Evolutionary conservation across 2,888 invertebrate species (phyloP).

Genomic region (Eupithecia pulchellata): DNA sequence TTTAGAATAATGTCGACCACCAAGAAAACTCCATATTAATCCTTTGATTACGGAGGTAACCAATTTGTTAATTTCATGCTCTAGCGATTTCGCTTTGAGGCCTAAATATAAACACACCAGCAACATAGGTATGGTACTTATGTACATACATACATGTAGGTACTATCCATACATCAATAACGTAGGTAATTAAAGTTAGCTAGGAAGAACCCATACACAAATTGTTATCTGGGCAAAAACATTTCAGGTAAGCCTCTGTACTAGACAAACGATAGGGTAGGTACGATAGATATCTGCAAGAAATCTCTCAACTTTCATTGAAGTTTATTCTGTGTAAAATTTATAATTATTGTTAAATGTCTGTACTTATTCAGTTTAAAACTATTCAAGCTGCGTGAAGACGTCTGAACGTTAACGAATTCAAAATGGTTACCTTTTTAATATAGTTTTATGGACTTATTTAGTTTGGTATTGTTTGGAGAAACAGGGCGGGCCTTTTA

Average conservation of each 20-base stretch:
- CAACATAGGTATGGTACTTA: neutral
- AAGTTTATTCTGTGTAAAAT: neutral
- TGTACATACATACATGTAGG: too few species aligned
- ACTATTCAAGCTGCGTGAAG: neutral
- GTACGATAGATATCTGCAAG: neutral
- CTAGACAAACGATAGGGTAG: neutral
- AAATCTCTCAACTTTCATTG: neutral
- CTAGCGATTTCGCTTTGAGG: constrained; percentile 34
- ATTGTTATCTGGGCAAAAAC: neutral
- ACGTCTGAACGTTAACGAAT: neutral
- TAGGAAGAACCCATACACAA: neutral
- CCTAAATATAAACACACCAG: neutral
- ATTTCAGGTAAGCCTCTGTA: neutral
- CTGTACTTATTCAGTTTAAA: neutral
- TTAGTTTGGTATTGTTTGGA: constrained; percentile 35
- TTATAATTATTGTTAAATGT: neutral
- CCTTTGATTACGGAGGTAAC: constrained; percentile 31
- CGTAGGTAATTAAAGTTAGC: neutral
- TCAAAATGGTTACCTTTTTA: neutral
- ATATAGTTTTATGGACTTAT: constrained; percentile 34
- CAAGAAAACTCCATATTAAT: constrained; percentile 15
- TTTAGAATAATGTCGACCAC: constrained; percentile 3
- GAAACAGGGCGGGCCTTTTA: constrained; percentile 30
- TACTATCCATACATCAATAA: neutral
- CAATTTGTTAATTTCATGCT: constrained; percentile 39